Conservation (phyloP, 2,797 vertebrate genomes). For the Cossypha niveicapilla region DNA sequence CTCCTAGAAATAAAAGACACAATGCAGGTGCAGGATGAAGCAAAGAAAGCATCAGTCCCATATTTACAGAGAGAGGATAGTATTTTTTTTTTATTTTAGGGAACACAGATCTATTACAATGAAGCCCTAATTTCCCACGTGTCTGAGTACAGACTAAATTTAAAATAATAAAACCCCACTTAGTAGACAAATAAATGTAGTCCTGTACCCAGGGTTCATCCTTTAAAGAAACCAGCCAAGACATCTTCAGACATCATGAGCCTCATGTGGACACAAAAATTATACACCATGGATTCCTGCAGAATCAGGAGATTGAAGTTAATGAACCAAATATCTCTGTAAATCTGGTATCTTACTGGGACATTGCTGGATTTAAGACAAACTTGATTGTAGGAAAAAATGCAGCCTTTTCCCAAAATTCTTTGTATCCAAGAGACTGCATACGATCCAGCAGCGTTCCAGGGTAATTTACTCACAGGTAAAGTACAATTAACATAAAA, state of each 20-base stretch:
- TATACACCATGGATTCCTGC: background rate
- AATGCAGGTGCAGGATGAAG: background rate
- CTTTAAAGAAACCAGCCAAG: background rate
- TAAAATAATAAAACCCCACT: background rate
- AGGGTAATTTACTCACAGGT: background rate
- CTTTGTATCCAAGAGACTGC: background rate
- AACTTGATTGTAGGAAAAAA: background rate
- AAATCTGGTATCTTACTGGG: background rate
- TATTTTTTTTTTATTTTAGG: background rate
- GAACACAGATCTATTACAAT: background rate
- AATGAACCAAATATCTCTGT: background rate
- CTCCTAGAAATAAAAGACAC: background rate
- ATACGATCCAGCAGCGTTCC: background rate
- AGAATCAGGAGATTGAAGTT: background rate
- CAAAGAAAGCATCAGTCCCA: background rate
- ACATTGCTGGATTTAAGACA: background rate
- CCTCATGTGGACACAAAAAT: background rate
- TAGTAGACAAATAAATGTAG: background rate
- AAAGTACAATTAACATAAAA: background rate
- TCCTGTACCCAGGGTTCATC: background rate
- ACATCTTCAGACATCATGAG: background rate
- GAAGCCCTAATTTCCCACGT: background rate
- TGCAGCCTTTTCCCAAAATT: background rate
- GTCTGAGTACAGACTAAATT: background rate
- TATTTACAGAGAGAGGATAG: background rate